Evolutionary conservation across 2,888 invertebrate species (phyloP).

Genomic region (Mesochorus sp.): DNA sequence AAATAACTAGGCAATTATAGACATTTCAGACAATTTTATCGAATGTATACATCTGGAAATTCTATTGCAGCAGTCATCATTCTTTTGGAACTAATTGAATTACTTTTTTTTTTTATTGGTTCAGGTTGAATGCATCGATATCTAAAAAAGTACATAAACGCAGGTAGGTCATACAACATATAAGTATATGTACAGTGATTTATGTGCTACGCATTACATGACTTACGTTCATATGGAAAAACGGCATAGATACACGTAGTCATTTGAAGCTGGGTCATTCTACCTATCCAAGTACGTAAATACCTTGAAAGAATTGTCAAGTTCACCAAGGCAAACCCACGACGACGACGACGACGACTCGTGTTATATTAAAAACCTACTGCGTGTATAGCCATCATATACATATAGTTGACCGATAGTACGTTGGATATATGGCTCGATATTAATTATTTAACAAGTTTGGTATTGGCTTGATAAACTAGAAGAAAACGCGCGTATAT

Average conservation of each 20-base stretch:
- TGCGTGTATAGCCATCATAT: neutral
- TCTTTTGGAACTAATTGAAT: no score
- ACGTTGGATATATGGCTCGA: slow-evolving; percentile 11
- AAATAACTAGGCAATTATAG: no score
- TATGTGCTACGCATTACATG: slow-evolving; percentile 1
- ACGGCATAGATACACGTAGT: neutral
- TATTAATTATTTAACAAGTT: slow-evolving; percentile 48
- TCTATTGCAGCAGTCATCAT: no score
- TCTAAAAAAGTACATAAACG: neutral
- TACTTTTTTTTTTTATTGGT: neutral
- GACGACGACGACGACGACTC: neutral
- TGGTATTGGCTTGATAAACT: slow-evolving; percentile 17
- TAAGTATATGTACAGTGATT: slow-evolving; percentile 7
- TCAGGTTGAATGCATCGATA: slow-evolving; percentile 13
- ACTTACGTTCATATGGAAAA: neutral
- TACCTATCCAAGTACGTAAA: neutral
- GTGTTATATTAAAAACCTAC: neutral
- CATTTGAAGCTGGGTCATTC: neutral
- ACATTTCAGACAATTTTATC: no score
- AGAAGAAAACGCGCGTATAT: slow-evolving; percentile 10
- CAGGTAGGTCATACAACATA: neutral
- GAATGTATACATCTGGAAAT: no score
- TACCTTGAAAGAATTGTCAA: slow-evolving; percentile 26
- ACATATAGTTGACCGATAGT: neutral
- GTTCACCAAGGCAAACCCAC: neutral